Conservation (phyloP, 2,888 invertebrate species). For the Ochropleura plecta region DNA sequence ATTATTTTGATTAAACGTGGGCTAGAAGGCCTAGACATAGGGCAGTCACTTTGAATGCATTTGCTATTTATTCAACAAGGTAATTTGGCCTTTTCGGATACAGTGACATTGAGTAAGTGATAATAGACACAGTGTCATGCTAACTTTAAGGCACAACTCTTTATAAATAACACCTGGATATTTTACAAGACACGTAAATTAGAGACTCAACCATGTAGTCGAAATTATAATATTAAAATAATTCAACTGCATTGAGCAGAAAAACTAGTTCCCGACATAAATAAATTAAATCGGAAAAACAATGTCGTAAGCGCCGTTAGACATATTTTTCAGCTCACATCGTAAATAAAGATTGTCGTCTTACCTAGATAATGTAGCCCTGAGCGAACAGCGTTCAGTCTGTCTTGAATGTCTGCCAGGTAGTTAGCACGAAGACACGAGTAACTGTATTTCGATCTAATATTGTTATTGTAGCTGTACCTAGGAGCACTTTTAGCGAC, state of each 20-base stretch:
- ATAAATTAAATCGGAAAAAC: slow-evolving; percentile 10
- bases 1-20: neutral
- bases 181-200: neutral
- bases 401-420: slow-evolving; percentile 53
- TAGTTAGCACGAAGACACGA: slow-evolving; percentile 48
- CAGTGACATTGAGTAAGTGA: no score
- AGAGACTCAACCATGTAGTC: neutral
- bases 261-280: neutral
- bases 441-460: slow-evolving; percentile 40
- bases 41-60: neutral
- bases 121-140: no score
- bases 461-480: slow-evolving; percentile 18
- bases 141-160: neutral
- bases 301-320: neutral
- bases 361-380: slow-evolving; percentile 54
- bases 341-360: slow-evolving; percentile 48
- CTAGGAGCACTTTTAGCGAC: slow-evolving; percentile 15
- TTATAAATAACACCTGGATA: neutral
- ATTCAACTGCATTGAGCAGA: neutral
- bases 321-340: slow-evolving; percentile 20
- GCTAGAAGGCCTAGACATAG: neutral
- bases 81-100: neutral
- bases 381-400: slow-evolving; percentile 35
- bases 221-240: neutral
- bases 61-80: neutral